Evolutionary conservation across 2,797 vertebrate genomes (phyloP).

Genomic region (Atherinosoma microstoma): DNA sequence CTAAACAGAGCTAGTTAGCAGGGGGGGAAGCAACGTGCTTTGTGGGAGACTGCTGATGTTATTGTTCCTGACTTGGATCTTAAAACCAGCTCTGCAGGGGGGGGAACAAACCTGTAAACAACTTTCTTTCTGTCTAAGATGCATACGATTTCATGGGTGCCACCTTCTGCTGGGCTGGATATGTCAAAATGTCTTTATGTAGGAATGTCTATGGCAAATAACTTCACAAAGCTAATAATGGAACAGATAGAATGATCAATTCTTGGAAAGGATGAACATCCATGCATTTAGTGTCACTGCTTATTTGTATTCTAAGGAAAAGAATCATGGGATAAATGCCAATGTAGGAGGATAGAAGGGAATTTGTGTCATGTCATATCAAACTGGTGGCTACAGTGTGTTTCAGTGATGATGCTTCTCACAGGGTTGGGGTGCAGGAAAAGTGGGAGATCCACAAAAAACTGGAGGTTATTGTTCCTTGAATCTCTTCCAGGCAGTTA

Average conservation of each 20-base stretch:
- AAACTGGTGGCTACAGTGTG: neutral
- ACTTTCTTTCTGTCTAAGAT: constrained; percentile 18
- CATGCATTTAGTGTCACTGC: neutral
- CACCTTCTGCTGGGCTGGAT: neutral
- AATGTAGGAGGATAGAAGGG: neutral
- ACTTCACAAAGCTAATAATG: neutral
- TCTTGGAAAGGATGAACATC: neutral
- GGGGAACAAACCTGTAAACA: constrained; percentile 12
- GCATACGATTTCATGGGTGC: constrained; percentile 2
- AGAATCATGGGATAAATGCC: neutral
- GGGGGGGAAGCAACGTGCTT: neutral
- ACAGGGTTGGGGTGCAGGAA: neutral
- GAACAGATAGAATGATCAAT: neutral
- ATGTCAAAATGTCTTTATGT: neutral
- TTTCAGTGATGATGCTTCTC: neutral
- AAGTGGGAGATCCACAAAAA: neutral
- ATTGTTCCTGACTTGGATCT: constrained; percentile 45
- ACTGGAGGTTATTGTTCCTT: neutral
- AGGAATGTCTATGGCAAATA: neutral
- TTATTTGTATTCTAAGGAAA: neutral
- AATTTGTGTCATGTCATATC: neutral
- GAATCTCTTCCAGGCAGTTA: neutral
- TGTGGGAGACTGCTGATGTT: constrained; percentile 37
- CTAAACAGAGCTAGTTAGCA: neutral
- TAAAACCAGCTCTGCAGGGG: constrained; percentile 21